Conservation (phyloP, 2,113 vertebrate species). For the Lepisosteus oculatus region DNA sequence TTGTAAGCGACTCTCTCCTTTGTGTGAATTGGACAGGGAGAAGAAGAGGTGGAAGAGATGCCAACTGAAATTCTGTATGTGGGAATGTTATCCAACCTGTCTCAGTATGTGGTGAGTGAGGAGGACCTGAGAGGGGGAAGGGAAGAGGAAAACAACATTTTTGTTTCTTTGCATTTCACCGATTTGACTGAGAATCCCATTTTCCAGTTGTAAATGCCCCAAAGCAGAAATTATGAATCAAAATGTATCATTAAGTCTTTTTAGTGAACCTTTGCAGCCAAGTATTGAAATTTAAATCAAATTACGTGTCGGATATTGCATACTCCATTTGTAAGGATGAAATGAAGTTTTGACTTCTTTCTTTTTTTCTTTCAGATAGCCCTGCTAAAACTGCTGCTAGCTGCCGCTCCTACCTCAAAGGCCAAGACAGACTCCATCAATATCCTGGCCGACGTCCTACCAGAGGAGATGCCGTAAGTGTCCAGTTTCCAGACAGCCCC, state of each 20-base stretch:
- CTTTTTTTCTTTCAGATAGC: slow-evolving; percentile 75
- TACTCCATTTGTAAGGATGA: not conserved
- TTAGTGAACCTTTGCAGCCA: too few species aligned
- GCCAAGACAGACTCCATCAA: slow-evolving; percentile 97
- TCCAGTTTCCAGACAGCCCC: not conserved
- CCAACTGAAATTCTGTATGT: slow-evolving; percentile 84
- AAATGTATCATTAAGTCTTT: too few species aligned
- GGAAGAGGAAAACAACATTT: too few species aligned
- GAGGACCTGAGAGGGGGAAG: too few species aligned
- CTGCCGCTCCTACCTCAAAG: slow-evolving; percentile 95
- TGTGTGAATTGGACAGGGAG: slow-evolving; percentile 66
- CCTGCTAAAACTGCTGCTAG: slow-evolving; percentile 89
- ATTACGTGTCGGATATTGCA: too few species aligned
- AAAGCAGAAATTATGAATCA: too few species aligned
- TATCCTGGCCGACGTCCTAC: slow-evolving; percentile 90
- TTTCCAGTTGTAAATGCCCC: too few species aligned
- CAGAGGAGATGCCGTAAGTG: slow-evolving; percentile 96
- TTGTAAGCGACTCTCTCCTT: not conserved
- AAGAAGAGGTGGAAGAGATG: slow-evolving; percentile 88
- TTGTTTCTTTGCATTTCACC: too few species aligned
- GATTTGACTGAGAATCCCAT: too few species aligned
- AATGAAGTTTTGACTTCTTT: not conserved
- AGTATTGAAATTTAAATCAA: too few species aligned
- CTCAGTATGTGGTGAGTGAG: slow-evolving; percentile 90
- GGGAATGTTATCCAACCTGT: slow-evolving; percentile 88